Conservation (phyloP, 2,888 invertebrate genomes). For the Perithous albicinctus region DNA sequence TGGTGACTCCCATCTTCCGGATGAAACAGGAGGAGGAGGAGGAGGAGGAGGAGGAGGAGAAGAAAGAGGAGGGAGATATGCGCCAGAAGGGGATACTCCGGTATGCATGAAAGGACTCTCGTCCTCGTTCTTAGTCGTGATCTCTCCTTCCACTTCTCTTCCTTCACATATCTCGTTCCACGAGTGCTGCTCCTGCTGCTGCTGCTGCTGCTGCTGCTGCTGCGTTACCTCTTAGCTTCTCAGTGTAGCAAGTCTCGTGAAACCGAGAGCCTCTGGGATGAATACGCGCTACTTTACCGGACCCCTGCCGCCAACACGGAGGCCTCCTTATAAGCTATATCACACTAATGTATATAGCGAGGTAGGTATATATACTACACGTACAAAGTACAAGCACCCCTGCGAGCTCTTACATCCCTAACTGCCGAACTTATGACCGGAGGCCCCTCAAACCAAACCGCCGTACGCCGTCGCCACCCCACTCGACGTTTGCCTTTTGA, state of each 20-base stretch:
- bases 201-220: conserved; percentile 30
- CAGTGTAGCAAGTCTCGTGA: conserved; percentile 42
- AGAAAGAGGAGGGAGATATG: conserved; percentile 28
- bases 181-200: conserved; percentile 22
- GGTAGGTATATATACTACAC: too few relatives aligned
- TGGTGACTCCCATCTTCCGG: conserved; percentile 57
- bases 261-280: conserved; percentile 40
- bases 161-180: conserved; percentile 58
- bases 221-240: conserved; percentile 38
- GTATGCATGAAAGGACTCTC: conserved; percentile 84
- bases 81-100: conserved; percentile 76
- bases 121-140: conserved; percentile 74
- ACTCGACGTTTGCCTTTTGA: conserved; percentile 67
- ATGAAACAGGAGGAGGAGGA: neutral
- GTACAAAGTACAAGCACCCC: conserved; percentile 61
- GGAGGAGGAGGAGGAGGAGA: too few relatives aligned
- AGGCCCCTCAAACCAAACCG: conserved; percentile 55
- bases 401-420: conserved; percentile 77
- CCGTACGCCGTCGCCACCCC: conserved; percentile 16
- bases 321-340: conserved; percentile 34
- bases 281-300: conserved; percentile 31
- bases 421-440: conserved; percentile 80
- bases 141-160: conserved; percentile 70
- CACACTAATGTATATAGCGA: conserved; percentile 33
- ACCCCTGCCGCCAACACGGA: conserved; percentile 32